Evolutionary conservation across 2,797 vertebrate species (phyloP).

Genomic region (Emys orbicularis): DNA sequence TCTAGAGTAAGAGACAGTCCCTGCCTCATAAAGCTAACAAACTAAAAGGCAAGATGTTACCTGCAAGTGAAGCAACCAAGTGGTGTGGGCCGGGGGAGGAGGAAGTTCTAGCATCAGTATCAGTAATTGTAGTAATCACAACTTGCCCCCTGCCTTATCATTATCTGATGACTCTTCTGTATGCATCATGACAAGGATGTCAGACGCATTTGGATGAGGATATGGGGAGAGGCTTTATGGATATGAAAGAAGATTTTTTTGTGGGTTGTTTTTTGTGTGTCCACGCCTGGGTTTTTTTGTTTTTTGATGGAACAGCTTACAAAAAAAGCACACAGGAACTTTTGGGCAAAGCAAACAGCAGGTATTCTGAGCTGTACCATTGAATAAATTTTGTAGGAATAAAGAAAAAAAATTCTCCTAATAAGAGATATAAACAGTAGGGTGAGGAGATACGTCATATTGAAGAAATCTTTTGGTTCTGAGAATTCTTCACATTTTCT

Average conservation of each 20-base stretch:
- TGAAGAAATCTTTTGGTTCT: not conserved
- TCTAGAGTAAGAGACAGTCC: too few species aligned
- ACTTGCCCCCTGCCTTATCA: too few species aligned
- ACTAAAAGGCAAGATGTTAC: not conserved
- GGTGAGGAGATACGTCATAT: not conserved
- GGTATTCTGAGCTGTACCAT: not conserved
- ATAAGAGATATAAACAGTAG: not conserved
- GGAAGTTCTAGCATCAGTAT: not conserved
- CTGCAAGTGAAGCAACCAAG: not conserved
- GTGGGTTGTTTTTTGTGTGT: too few species aligned
- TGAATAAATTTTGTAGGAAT: not conserved
- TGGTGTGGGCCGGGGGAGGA: not conserved
- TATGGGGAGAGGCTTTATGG: not conserved
- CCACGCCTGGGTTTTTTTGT: too few species aligned
- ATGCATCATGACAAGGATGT: not conserved
- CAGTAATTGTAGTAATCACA: too few species aligned
- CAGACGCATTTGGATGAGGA: not conserved
- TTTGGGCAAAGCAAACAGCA: not conserved
- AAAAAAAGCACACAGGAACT: not conserved
- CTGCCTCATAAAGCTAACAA: not conserved
- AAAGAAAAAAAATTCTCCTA: not conserved
- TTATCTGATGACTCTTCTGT: not conserved
- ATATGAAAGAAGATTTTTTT: not conserved
- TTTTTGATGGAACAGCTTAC: too few species aligned
- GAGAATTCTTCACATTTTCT: not conserved